These are phyloP conservation scores for Rhaphigaster nebulosa DNA, from an alignment of 2,888 invertebrate species.

Conservation along the genomic window DNA sequence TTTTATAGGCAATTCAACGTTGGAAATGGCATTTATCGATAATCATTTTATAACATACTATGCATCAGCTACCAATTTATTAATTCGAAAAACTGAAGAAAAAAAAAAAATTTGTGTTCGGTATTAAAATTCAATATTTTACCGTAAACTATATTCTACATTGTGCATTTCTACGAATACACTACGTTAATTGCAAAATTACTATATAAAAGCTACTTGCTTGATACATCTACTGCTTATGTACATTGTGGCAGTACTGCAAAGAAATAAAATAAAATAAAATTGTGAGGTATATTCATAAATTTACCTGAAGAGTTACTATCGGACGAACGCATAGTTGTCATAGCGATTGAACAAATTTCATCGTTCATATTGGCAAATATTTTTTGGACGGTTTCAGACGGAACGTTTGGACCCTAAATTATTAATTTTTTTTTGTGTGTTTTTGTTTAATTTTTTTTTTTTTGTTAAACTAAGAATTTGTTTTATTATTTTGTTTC, in stretches of 20 bases:
- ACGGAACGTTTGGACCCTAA: constrained; percentile 64
- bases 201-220: background rate
- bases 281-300: constrained; percentile 1
- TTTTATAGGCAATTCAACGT: background rate
- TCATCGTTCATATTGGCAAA: constrained; percentile 64
- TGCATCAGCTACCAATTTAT: background rate
- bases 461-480: constrained; percentile 19
- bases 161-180: constrained; percentile 33
- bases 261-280: background rate
- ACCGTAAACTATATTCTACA: background rate
- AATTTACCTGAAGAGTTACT: constrained; percentile 71
- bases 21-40: background rate
- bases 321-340: constrained; percentile 76
- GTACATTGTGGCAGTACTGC: background rate
- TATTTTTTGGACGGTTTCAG: constrained; percentile 63
- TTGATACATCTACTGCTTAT: background rate
- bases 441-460: constrained; percentile 46
- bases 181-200: constrained; percentile 21
- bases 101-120: background rate
- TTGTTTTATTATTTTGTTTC: background rate
- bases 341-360: constrained; percentile 90
- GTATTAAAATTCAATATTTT: background rate
- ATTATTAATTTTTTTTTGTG: constrained; percentile 10
- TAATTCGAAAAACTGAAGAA: background rate
- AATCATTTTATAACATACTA: background rate